Evolutionary conservation across 2,888 invertebrate species (phyloP).

Genomic region (Eupithecia inturbata): DNA sequence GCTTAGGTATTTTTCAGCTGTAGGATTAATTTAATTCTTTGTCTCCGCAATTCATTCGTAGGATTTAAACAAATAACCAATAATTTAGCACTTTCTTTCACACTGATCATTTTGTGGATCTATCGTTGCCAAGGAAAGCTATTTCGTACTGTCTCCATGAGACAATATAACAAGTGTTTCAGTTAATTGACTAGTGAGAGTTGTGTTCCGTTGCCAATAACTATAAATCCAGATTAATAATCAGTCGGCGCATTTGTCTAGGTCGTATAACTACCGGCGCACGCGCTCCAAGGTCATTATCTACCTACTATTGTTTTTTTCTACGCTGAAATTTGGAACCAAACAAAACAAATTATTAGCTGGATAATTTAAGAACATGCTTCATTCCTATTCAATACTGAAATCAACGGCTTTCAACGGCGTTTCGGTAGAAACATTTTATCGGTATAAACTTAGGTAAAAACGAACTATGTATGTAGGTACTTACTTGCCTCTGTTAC

Average conservation of each 20-base stretch:
- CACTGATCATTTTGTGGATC: slow-evolving; percentile 51
- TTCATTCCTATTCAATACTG: background rate
- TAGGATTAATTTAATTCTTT: slow-evolving; percentile 13
- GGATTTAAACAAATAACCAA: slow-evolving; percentile 53
- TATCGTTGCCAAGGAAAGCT: slow-evolving; percentile 70
- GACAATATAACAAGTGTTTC: slow-evolving; percentile 72
- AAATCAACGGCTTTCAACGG: too few relatives aligned
- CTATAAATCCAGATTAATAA: slow-evolving; percentile 75
- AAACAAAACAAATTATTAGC: slow-evolving; percentile 6
- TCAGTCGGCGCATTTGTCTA: slow-evolving; percentile 59
- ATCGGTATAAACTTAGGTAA: background rate
- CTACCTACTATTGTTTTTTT: slow-evolving; percentile 50
- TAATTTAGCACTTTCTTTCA: slow-evolving; percentile 67
- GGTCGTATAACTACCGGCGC: slow-evolving; percentile 47
- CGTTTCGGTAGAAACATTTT: too few relatives aligned
- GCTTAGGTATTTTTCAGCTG: slow-evolving; percentile 15
- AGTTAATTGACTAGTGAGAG: slow-evolving; percentile 64
- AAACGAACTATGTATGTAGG: too few relatives aligned
- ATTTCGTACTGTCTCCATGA: slow-evolving; percentile 68
- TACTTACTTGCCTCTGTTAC: slow-evolving; percentile 24
- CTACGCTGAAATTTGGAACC: slow-evolving; percentile 30
- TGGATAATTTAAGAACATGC: slow-evolving; percentile 2
- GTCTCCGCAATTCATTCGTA: slow-evolving; percentile 28
- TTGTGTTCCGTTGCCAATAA: slow-evolving; percentile 70
- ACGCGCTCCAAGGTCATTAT: slow-evolving; percentile 59